Base-by-base conservation (phyloP, 2,888 invertebrate species). In the Machimus rusticus region DNA sequence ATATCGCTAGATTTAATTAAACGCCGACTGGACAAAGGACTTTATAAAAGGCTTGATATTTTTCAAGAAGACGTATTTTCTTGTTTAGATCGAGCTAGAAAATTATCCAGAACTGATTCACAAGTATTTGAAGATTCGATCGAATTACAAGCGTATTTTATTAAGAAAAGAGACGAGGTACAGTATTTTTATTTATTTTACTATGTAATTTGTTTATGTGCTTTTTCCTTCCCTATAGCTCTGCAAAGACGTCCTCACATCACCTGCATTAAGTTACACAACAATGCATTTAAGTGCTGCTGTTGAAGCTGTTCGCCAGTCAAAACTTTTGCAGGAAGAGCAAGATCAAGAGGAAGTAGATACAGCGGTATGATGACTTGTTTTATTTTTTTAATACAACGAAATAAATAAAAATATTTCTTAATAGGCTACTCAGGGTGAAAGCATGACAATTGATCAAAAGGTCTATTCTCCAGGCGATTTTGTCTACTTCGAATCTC, bases 11-110 rank as follows among this genome's bases (percentile, higher is more conserved):
- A 99, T 92, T 93, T 99, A 87, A 97, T 99, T 85, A 99, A 99
- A 92, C 94, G 98, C 31, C 95, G 99, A 31, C 93, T 99, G 74
- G 99, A 99, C 91, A 95, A 97, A 92, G 98, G 98, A 0, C 95
- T 98, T 4, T 99, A 99, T 93, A 96, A 97, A 90, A 94, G 99
- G 6, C 93, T 99, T 89, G 99, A 99, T 92, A 95, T 96, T 87
- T 99, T 99, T 93, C 99, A 99, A 93, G 98, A 98, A 90, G 99
- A 99, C 91, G 95, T 99, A 91, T 99, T 99, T 92, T 95, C 96
- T 51, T 97, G 99, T 89, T 95, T 99, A 91, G 98, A 99, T 90
- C 93, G 97, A 90, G 98, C 98, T 0, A 95, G 99, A 2, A 95
- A 95, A 88, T 93, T 98, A 0, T 97, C 98, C 0, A 95, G 98